Evolutionary conservation across 2,888 invertebrate species (phyloP).

Genomic region (Kuschelorhynchus macadamiae): DNA sequence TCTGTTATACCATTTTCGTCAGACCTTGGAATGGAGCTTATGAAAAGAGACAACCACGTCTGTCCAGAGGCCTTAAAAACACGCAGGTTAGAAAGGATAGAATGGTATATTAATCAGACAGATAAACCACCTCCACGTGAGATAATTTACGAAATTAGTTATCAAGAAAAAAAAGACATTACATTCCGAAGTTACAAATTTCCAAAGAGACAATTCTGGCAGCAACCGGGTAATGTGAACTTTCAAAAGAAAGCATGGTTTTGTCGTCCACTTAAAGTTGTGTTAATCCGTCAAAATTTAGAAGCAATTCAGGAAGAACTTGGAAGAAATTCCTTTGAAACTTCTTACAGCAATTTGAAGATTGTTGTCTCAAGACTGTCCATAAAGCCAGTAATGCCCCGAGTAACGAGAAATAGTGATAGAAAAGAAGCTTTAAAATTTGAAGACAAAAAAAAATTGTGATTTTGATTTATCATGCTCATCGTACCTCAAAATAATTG

Average conservation of each 20-base stretch:
- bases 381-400: neutral
- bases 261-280: conserved; percentile 17
- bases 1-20: conserved; percentile 44
- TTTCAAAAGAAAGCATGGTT: conserved; percentile 16
- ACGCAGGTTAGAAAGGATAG: conserved; percentile 30
- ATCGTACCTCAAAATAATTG: too few relatives aligned
- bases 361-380: conserved; percentile 10
- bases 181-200: conserved; percentile 29
- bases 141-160: conserved; percentile 28
- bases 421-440: too few relatives aligned
- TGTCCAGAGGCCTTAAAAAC: conserved; percentile 36
- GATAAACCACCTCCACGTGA: conserved; percentile 8
- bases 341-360: neutral
- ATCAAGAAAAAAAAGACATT: conserved; percentile 36
- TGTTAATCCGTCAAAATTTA: conserved; percentile 10
- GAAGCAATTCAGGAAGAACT: conserved; percentile 5
- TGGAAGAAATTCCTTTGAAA: too few relatives aligned
- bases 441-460: too few relatives aligned
- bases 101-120: conserved; percentile 47
- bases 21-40: conserved; percentile 38
- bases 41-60: conserved; percentile 39
- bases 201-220: conserved; percentile 38
- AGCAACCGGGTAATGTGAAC: conserved; percentile 35
- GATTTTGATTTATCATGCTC: too few relatives aligned
- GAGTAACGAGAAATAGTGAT: too few relatives aligned